Base-by-base conservation (phyloP, 2,797 vertebrate species). In the Molossus molossus region DNA sequence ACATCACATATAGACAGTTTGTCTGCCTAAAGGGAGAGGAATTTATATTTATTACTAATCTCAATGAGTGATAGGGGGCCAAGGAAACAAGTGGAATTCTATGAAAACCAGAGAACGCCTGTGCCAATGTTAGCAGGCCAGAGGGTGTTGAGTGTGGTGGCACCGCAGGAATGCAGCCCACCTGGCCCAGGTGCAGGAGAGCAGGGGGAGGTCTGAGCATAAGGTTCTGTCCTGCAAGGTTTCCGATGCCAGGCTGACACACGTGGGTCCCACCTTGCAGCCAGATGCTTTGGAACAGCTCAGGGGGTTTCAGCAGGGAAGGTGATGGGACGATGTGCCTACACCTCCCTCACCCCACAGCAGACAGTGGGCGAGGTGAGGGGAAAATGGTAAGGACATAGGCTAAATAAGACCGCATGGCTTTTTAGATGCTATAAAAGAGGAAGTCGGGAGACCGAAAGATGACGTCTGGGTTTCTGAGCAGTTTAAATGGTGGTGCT, bases 111-210 rank as follows among this genome's bases (percentile, higher is more conserved):
- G 87, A 57, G 14, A 53, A 27, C 4, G 17, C 9, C 20, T 12
- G 1, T n/a, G 7, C 10, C 37, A 20, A 20, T 2, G 11, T 64
- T 7, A 58, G 9, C 18, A 18, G 29, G 70, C n/a, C 29, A 0
- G 25, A 53, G 60, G 57, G 21, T 14, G 12, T 25, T 81, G 25
- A 60, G 17, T 2, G 1, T 17, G 12, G 64, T 15, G 3, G 12
- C 3, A 6, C 25, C n/a, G 37, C 0, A 4, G 0, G 9, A 27
- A 14, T 17, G 7, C 57, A 27, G 4, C 9, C 1, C 27, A 37
- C 6, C 25, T 80, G 29, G 62, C 0, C 21, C 15, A 13, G 13
- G 72, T 27, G 45, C 25, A 20, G 13, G 50, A 80, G 5, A 33
- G 3, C 14, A 3, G 4, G 6, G 55, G 37, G 53, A 87, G 18